Percentiles rank a stretch among this genome's conserved stretches.
phyloP scores from a whole-genome alignment of 1,140 invertebrate species.

The Caenorhabditis inopinata region DNA sequence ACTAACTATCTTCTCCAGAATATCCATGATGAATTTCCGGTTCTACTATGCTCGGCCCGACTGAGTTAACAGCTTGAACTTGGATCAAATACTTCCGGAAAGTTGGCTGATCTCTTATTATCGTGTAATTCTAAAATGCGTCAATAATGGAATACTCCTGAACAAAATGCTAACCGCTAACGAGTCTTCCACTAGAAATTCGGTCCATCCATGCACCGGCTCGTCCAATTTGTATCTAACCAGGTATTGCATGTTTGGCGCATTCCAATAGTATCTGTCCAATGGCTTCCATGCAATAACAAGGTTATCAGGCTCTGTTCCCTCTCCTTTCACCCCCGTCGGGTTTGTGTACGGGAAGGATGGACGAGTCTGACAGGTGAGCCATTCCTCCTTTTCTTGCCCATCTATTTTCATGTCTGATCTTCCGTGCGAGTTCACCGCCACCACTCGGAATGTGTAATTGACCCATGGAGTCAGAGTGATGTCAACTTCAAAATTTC shows the following conservation, averaged over 20 bases:
- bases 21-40: constrained; percentile 82
- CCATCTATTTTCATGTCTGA: constrained; percentile 74
- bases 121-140: constrained; percentile 59
- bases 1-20: constrained; percentile 85
- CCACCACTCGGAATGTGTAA: constrained; percentile 91
- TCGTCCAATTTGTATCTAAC: constrained; percentile 81
- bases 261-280: constrained; percentile 94
- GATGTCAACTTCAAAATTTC: constrained; percentile 55
- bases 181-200: constrained; percentile 75
- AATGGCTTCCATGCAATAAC: constrained; percentile 78
- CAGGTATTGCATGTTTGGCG: constrained; percentile 84
- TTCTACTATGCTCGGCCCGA: constrained; percentile 81
- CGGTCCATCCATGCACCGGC: constrained; percentile 69
- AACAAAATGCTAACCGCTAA: constrained; percentile 50
- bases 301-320: constrained; percentile 44
- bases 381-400: constrained; percentile 15
- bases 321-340: constrained; percentile 39
- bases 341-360: constrained; percentile 60
- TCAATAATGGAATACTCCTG: neutral
- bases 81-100: constrained; percentile 87
- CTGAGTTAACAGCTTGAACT: constrained; percentile 85
- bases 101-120: constrained; percentile 81
- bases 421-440: constrained; percentile 88
- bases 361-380: constrained; percentile 44
- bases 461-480: constrained; percentile 72